Conservation (phyloP, 2,113 vertebrate genomes). For the Phodopus roborovskii region DNA sequence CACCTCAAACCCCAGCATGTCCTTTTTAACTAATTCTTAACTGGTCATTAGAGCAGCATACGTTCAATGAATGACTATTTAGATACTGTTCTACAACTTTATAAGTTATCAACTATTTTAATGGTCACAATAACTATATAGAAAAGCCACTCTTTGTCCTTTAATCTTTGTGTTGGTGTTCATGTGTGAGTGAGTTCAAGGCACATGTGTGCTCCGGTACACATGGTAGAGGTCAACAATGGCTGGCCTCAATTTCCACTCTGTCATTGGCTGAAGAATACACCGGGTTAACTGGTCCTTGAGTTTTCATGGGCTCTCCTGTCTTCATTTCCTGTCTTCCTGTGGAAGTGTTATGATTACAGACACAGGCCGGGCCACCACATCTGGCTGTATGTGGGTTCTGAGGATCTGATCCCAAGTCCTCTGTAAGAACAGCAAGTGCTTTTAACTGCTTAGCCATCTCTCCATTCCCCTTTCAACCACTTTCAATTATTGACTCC, state of each 20-base stretch:
- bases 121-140: neutral
- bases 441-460: neutral
- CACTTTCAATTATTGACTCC: slow-evolving; percentile 35
- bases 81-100: neutral
- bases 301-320: neutral
- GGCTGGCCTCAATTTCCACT: neutral
- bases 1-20: neutral
- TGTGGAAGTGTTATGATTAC: neutral
- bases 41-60: slow-evolving; percentile 1
- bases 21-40: slow-evolving; percentile 5
- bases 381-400: neutral
- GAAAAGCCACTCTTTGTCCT: slow-evolving; percentile 5
- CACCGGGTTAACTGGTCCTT: neutral
- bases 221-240: neutral
- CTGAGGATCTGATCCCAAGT: neutral
- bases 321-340: neutral
- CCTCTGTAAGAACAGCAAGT: neutral
- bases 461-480: neutral
- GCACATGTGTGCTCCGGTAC: neutral
- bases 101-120: neutral
- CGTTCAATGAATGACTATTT: slow-evolving; percentile 21
- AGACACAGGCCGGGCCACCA: neutral
- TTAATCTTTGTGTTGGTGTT: neutral
- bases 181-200: neutral
- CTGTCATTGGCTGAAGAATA: neutral